A percentile compares a stretch with the other conserved stretches of the same genome.
Conservation (phyloP, 2,888 invertebrate species). For the Synergus laeviventris region DNA sequence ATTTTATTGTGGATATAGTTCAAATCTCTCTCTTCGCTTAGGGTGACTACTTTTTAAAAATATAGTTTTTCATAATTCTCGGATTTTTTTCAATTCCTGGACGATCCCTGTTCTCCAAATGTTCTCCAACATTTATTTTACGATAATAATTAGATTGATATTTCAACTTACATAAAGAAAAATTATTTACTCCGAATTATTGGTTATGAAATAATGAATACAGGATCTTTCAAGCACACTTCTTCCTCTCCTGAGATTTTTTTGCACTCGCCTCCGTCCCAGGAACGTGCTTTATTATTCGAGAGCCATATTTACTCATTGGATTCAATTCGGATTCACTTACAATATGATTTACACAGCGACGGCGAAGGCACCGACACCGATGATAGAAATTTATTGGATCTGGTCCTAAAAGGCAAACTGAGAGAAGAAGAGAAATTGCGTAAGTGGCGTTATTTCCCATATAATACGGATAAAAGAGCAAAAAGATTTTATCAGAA, state of each 20-base stretch:
- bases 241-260: neutral
- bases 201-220: too few species aligned
- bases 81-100: too few species aligned
- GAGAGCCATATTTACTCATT: constrained; percentile 74
- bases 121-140: too few species aligned
- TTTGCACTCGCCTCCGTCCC: neutral
- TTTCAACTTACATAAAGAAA: too few species aligned
- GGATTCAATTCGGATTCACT: constrained; percentile 74
- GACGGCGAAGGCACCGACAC: constrained; percentile 64
- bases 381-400: constrained; percentile 73
- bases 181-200: too few species aligned
- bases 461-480: constrained; percentile 42
- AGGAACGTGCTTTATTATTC: constrained; percentile 61
- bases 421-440: constrained; percentile 44
- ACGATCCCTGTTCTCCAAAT: too few species aligned
- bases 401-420: constrained; percentile 63
- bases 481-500: constrained; percentile 2
- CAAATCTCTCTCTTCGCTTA: neutral
- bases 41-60: too few species aligned
- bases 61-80: too few species aligned
- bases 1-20: neutral
- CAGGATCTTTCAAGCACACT: neutral
- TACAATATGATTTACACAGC: constrained; percentile 70
- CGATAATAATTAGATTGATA: too few species aligned
- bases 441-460: neutral